phyloP scores from a whole-genome alignment of 2,113 vertebrate species.

The Chunga burmeisteri region DNA sequence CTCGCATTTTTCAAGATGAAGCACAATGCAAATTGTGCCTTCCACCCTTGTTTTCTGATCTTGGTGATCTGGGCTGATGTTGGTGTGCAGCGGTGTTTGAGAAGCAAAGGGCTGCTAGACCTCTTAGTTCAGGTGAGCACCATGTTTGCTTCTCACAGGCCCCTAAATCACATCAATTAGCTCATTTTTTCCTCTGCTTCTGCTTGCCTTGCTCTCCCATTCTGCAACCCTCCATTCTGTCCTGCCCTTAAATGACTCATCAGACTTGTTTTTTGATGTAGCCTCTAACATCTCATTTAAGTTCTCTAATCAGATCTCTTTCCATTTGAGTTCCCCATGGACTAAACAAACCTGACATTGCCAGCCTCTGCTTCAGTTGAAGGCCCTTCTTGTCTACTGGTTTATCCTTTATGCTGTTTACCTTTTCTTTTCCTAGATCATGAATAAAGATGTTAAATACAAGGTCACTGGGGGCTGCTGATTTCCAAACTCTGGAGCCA shows the following conservation, averaged over 20 bases:
- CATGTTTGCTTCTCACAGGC: background rate
- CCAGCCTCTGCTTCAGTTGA: background rate
- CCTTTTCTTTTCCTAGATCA: background rate
- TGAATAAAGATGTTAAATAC: constrained; percentile 3
- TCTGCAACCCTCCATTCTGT: background rate
- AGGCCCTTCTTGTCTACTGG: background rate
- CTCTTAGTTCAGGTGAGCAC: background rate
- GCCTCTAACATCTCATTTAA: background rate
- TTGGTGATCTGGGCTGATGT: background rate
- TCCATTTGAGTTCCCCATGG: background rate
- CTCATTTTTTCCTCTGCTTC: background rate
- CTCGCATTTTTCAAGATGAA: background rate
- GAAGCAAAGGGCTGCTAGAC: background rate
- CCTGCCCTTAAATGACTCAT: background rate
- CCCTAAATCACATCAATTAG: background rate
- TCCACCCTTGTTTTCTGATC: background rate
- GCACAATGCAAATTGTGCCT: background rate
- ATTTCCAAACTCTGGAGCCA: background rate
- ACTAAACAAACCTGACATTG: background rate
- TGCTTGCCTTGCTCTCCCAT: background rate
- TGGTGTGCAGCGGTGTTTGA: background rate
- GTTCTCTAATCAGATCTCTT: background rate
- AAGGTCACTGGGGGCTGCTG: background rate
- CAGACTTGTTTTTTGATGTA: background rate
- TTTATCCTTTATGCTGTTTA: background rate